Conservation (phyloP, 2,888 invertebrate species). For the Drosophila mimica region DNA sequence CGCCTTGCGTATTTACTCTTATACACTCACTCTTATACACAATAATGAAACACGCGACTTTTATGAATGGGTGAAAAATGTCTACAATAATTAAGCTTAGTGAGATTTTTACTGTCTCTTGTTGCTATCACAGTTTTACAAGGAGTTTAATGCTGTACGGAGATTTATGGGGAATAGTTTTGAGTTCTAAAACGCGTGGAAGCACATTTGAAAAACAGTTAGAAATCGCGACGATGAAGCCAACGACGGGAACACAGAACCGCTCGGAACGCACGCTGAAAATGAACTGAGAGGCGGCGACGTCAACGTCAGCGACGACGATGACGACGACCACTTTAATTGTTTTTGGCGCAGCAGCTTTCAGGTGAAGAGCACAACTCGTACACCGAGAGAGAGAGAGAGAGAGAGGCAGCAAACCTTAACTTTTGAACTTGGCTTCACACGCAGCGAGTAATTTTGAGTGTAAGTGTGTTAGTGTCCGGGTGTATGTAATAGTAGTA, state of each 20-base stretch:
- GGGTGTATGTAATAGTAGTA: not conserved
- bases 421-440: slow-evolving; percentile 74
- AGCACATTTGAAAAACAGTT: slow-evolving; percentile 53
- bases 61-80: slow-evolving; percentile 42
- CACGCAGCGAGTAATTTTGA: slow-evolving; percentile 33
- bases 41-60: slow-evolving; percentile 56
- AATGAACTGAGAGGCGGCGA: slow-evolving; percentile 63
- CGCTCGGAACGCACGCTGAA: slow-evolving; percentile 65
- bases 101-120: slow-evolving; percentile 10
- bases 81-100: slow-evolving; percentile 12
- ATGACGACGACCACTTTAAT: slow-evolving; percentile 32
- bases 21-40: slow-evolving; percentile 50
- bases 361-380: slow-evolving; percentile 34
- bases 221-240: slow-evolving; percentile 26
- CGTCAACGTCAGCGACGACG: slow-evolving; percentile 22
- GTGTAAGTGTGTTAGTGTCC: slow-evolving; percentile 1
- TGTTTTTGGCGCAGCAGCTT: slow-evolving; percentile 68
- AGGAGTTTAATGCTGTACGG: slow-evolving; percentile 8
- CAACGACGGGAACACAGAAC: slow-evolving; percentile 61
- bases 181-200: slow-evolving; percentile 56
- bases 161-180: slow-evolving; percentile 26
- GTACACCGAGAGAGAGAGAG: slow-evolving; percentile 15
- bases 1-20: slow-evolving; percentile 34
- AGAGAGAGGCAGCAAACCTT: slow-evolving; percentile 10
- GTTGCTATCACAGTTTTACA: slow-evolving; percentile 55